Percentiles rank a stretch among this genome's conserved stretches.
Evolutionary conservation across 2,888 invertebrate species (phyloP).

Genomic region (Zaprionus bogoriensis): DNA sequence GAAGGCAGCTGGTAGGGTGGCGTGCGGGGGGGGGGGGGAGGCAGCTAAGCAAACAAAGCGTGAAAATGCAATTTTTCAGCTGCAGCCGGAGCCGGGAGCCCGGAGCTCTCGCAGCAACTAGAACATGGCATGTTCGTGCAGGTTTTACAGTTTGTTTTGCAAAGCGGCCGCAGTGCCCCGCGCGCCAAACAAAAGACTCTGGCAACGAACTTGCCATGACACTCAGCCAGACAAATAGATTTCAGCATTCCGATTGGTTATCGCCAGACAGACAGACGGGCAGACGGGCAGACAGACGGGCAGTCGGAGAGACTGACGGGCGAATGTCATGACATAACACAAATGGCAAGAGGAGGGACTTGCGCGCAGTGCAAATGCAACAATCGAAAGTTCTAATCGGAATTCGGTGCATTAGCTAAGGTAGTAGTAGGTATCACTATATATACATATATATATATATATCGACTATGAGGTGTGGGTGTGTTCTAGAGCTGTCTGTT

Average conservation of each 20-base stretch:
- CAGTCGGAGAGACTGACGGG: not conserved
- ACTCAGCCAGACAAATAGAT: slow-evolving; percentile 23
- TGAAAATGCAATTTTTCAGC: slow-evolving; percentile 78
- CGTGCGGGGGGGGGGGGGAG: not conserved
- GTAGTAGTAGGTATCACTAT: too few species aligned
- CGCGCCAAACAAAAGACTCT: slow-evolving; percentile 69
- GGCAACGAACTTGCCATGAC: slow-evolving; percentile 70
- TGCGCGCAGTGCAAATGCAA: too few species aligned
- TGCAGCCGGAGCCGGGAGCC: not conserved
- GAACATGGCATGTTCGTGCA: slow-evolving; percentile 64
- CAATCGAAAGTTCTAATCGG: too few species aligned
- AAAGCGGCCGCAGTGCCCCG: slow-evolving; percentile 52
- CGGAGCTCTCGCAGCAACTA: slow-evolving; percentile 17
- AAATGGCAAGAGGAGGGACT: not conserved
- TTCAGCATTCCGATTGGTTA: slow-evolving; percentile 31
- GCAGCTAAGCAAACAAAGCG: slow-evolving; percentile 66
- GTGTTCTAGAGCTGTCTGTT: too few species aligned
- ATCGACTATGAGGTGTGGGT: too few species aligned
- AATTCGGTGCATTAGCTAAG: too few species aligned
- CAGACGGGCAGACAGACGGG: not conserved
- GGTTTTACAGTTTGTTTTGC: slow-evolving; percentile 77
- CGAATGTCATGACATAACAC: not conserved
- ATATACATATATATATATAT: too few species aligned
- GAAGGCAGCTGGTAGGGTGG: not conserved
- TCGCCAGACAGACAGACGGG: not conserved